These are phyloP conservation scores for Psilopsiagon aurifrons DNA, from an alignment of 2,113 vertebrate species.

Conservation along the genomic window DNA sequence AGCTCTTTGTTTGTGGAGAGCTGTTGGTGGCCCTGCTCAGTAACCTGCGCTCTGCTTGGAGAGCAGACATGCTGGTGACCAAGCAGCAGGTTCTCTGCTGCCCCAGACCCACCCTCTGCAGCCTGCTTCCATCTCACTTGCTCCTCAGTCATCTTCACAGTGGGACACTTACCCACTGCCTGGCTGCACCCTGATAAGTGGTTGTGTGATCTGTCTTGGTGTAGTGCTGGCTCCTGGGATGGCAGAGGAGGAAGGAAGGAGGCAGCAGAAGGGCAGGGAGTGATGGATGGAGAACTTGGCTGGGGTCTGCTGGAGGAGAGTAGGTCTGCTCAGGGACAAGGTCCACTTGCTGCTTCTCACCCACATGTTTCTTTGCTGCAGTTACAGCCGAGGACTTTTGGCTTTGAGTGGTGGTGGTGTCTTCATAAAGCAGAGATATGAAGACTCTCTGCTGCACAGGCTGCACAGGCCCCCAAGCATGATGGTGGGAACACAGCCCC, in stretches of 20 bases:
- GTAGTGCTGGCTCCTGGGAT: neutral
- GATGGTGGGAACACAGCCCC: neutral
- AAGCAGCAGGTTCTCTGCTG: neutral
- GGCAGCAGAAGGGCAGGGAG: neutral
- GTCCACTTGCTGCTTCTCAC: rapidly evolving
- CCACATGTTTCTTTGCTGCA: rapidly evolving
- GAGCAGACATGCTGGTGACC: neutral
- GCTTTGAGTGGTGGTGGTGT: neutral
- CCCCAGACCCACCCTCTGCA: neutral
- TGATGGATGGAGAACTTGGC: rapidly evolving
- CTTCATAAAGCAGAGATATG: neutral
- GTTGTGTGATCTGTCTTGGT: too few relatives aligned
- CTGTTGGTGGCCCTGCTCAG: neutral
- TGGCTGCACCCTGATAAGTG: too few relatives aligned
- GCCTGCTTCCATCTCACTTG: neutral
- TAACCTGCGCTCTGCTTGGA: neutral
- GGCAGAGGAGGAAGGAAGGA: neutral
- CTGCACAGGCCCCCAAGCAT: neutral
- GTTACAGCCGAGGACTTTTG: rapidly evolving
- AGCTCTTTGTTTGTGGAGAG: neutral
- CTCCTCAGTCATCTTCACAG: neutral
- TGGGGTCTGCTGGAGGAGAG: neutral
- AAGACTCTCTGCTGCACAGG: too few relatives aligned
- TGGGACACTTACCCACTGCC: too few relatives aligned
- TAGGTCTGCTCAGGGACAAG: rapidly evolving